A percentile compares a stretch with the other conserved stretches of the same genome.
These are phyloP conservation scores for Pristis pectinata DNA, from an alignment of 2,797 vertebrate species.

Conservation along the genomic window DNA sequence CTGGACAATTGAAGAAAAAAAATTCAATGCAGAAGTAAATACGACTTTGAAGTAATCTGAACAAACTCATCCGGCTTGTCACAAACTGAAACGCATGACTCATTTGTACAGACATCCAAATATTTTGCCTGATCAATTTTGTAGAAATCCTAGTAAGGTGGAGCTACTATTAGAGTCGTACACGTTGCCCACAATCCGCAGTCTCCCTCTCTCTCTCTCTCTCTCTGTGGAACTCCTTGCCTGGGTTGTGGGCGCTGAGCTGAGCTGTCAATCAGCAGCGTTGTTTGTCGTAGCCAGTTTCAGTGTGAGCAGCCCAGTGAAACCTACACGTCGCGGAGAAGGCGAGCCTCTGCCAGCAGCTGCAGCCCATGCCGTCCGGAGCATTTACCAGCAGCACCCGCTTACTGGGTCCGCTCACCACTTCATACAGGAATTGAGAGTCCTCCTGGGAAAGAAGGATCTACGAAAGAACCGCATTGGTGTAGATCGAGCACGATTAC, in stretches of 20 bases:
- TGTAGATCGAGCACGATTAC: constrained; percentile 24
- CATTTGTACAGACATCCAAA: neutral
- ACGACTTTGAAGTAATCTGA: neutral
- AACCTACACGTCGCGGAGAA: neutral
- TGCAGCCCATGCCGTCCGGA: neutral
- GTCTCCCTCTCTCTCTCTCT: neutral
- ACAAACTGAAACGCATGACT: neutral
- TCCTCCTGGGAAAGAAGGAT: neutral
- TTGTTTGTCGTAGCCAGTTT: neutral
- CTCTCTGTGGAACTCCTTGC: neutral
- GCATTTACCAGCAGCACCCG: neutral
- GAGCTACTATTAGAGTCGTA: neutral
- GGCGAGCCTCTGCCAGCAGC: neutral
- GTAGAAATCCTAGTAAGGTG: neutral
- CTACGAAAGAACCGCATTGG: constrained; percentile 25
- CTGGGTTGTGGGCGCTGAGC: neutral
- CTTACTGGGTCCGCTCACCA: neutral
- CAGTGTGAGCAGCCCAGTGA: neutral
- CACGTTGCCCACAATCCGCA: neutral
- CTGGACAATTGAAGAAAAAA: too few relatives aligned
- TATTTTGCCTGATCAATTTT: neutral
- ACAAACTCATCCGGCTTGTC: constrained; percentile 9
- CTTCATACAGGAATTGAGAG: neutral
- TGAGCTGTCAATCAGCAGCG: constrained; percentile 23
- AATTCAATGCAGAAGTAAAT: neutral